Conservation (phyloP, 2,113 vertebrate genomes). For the Odontophorus gujanensis region DNA sequence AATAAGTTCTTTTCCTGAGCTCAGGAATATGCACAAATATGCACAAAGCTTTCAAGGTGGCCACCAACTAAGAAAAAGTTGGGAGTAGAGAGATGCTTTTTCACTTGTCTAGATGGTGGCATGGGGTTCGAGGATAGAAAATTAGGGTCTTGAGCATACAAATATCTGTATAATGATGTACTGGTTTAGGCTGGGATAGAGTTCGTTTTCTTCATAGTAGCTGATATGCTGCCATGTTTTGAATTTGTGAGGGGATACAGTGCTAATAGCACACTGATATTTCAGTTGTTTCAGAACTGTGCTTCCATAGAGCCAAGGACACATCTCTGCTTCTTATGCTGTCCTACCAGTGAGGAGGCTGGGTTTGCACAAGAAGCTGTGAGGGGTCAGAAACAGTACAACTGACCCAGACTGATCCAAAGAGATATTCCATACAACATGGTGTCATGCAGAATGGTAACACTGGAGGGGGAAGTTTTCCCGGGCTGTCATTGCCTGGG, state of each 20-base stretch:
- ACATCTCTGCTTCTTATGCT: no score
- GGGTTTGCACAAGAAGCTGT: neutral
- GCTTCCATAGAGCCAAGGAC: no score
- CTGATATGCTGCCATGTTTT: neutral
- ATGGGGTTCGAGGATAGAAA: neutral
- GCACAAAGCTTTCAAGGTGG: neutral
- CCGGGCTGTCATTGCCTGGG: neutral
- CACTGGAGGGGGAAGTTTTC: neutral
- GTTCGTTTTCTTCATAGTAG: neutral
- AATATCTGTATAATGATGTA: neutral
- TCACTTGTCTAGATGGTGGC: neutral
- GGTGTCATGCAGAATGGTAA: neutral
- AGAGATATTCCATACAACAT: neutral
- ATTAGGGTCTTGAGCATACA: neutral
- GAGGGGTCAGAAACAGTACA: neutral
- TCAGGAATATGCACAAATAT: neutral
- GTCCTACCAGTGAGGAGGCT: neutral
- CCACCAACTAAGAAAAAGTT: no score
- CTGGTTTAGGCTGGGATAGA: neutral
- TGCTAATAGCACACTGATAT: neutral
- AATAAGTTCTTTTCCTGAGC: neutral
- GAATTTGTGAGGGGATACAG: neutral
- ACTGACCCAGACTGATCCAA: neutral
- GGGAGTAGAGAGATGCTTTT: neutral
- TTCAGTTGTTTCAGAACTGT: no score